phyloP scores from a whole-genome alignment of 2,113 vertebrate genomes.

The Saguinus midas region DNA sequence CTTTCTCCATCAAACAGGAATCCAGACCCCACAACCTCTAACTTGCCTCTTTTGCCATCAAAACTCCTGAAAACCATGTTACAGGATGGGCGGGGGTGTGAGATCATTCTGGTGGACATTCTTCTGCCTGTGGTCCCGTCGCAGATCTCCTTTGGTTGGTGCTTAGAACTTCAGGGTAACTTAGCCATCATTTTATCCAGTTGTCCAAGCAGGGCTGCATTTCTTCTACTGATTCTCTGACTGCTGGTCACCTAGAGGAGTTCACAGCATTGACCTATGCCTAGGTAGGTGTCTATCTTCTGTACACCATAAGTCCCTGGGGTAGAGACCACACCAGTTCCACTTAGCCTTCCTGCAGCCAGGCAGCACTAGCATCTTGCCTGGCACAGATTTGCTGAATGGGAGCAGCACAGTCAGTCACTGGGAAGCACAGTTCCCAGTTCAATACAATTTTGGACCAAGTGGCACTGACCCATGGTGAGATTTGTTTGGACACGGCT shows the following conservation, averaged over 20 bases:
- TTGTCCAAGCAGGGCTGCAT: too few relatives aligned
- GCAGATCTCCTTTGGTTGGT: neutral
- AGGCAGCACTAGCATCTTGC: rapidly evolving
- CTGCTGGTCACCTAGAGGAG: neutral
- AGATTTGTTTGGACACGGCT: neutral
- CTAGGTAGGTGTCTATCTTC: neutral
- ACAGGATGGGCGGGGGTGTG: neutral
- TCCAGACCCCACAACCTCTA: neutral
- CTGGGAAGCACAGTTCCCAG: neutral
- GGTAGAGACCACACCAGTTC: neutral
- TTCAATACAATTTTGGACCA: neutral
- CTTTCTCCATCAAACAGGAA: neutral
- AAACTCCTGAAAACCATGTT: neutral
- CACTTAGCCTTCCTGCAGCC: neutral
- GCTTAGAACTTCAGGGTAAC: neutral
- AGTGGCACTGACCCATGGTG: neutral
- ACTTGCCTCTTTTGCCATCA: neutral
- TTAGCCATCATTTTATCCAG: neutral
- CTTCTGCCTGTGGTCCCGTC: neutral
- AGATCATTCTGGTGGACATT: neutral
- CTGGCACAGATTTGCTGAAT: rapidly evolving
- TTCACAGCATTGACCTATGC: neutral
- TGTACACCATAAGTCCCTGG: neutral
- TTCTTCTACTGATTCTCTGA: neutral
- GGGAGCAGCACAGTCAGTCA: neutral